Evolutionary conservation across 2,113 vertebrate genomes (phyloP), one percentile per base, ranked within the genome.

Genomic region (Cheirogaleus medius): DNA sequence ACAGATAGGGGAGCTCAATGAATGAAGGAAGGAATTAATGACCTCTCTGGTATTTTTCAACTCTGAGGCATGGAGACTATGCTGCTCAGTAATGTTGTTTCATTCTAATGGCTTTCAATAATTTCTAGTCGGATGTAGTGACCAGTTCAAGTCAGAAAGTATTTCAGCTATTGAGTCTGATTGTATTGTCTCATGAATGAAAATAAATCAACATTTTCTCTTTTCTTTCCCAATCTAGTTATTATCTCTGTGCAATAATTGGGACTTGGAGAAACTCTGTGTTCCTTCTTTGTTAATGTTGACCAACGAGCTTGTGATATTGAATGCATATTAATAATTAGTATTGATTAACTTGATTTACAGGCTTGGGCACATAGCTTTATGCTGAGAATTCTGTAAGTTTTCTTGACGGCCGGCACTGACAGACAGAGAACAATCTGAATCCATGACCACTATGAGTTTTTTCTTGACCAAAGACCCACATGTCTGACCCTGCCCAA

Each of bases 141-240:
- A 90, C 47, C 74, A 77, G 56, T 82, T 95, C 47, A 73, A 73
- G 47, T 77, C 84, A 95, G 60, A 23, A 95, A 95, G 69, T 25
- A 87, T 84, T 94, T 93, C 90, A 69, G 32, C 80, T 90, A 32
- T 84, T 96, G 42, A 84, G 63, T 94, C 78, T 95, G 64, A 89
- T 58, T 97, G 66, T 34, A 47, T 94, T 95, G 68, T 94, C 80
- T 94, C 77, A 74, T 87, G 82, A 97, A 95, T 88, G 64, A 97
- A 92, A 95, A 95, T 86, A 96, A 95, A 90, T 96, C 32, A 90
- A 54, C 73, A 93, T 71, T 89, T 97, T 97, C 88, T 91, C 34
- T 85, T 76, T 73, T 54, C 58, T 90, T 96, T 90, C 64, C 87
- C 96, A 83, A 52, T 97, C 73, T 86, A 74, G 27, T 91, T 66